Conservation (phyloP, 2,113 vertebrate genomes). For the Cepphus grylle region DNA sequence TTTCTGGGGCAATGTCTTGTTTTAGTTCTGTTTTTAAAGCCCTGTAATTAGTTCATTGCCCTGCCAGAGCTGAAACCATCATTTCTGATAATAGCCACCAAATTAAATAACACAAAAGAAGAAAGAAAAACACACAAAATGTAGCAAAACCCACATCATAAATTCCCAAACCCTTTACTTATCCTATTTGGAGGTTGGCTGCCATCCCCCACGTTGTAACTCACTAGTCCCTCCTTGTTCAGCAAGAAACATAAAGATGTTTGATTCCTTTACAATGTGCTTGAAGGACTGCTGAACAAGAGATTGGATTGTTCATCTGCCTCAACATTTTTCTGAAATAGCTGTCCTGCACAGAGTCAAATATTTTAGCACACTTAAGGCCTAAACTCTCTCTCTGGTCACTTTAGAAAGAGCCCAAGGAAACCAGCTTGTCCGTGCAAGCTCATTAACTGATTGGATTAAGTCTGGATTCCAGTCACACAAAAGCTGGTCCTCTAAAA, state of each 20-base stretch:
- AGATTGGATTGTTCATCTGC: neutral
- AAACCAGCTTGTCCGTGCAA: neutral
- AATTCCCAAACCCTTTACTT: neutral
- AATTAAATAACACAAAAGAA: neutral
- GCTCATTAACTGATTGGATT: neutral
- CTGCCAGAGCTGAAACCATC: neutral
- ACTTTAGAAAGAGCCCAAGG: neutral
- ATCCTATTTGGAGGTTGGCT: neutral
- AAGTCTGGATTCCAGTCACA: neutral
- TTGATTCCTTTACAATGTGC: neutral
- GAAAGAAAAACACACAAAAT: rapidly evolving
- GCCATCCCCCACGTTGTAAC: rapidly evolving
- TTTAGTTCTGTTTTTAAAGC: neutral
- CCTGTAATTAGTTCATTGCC: neutral
- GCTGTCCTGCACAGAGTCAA: neutral
- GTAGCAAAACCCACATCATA: rapidly evolving
- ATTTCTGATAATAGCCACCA: neutral
- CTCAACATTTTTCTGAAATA: neutral
- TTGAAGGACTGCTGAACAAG: neutral
- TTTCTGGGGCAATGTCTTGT: neutral
- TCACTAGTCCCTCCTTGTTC: neutral
- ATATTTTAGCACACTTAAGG: neutral
- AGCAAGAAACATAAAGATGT: neutral
- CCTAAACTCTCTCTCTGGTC: neutral
- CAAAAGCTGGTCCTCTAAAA: neutral